These are phyloP conservation scores for Etheostoma spectabile DNA, from an alignment of 2,113 vertebrate genomes.

Conservation along the genomic window DNA sequence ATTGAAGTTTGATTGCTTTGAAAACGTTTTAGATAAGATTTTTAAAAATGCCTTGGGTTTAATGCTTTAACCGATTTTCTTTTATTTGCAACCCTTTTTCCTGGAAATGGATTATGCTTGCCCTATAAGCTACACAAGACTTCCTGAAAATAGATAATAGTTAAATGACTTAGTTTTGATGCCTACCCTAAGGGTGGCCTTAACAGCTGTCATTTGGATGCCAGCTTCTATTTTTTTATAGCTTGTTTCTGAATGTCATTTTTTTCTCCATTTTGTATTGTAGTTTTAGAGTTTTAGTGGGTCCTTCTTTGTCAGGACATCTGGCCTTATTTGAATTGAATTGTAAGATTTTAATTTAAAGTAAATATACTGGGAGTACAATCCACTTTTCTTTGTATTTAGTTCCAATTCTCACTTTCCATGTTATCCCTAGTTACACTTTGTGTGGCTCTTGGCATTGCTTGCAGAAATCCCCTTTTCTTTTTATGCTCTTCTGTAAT, in stretches of 20 bases:
- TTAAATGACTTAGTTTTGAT: constrained; percentile 40
- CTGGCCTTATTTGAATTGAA: background rate
- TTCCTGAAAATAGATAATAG: constrained; percentile 58
- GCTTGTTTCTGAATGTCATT: constrained; percentile 34
- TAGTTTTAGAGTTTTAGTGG: constrained; percentile 1
- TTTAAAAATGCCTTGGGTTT: constrained; percentile 32
- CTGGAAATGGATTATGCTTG: constrained; percentile 43
- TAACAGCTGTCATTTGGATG: constrained; percentile 50
- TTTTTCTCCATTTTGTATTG: background rate
- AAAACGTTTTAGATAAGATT: constrained; percentile 24
- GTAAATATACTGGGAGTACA: constrained; percentile 1
- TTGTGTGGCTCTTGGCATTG: constrained; percentile 64
- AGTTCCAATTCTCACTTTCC: background rate
- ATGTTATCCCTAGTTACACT: constrained; percentile 21
- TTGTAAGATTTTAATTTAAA: constrained; percentile 28
- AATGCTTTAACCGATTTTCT: constrained; percentile 32
- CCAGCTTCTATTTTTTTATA: constrained; percentile 31
- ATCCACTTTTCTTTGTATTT: constrained; percentile 30
- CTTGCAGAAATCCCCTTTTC: constrained; percentile 42
- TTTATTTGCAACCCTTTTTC: constrained; percentile 28
- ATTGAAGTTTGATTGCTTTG: constrained; percentile 37
- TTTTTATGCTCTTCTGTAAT: constrained; percentile 75
- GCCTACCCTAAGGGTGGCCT: constrained; percentile 36
- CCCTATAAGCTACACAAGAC: constrained; percentile 46
- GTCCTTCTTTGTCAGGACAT: background rate